Conservation (phyloP, 2,888 invertebrate species). For the Acleris cristana region DNA sequence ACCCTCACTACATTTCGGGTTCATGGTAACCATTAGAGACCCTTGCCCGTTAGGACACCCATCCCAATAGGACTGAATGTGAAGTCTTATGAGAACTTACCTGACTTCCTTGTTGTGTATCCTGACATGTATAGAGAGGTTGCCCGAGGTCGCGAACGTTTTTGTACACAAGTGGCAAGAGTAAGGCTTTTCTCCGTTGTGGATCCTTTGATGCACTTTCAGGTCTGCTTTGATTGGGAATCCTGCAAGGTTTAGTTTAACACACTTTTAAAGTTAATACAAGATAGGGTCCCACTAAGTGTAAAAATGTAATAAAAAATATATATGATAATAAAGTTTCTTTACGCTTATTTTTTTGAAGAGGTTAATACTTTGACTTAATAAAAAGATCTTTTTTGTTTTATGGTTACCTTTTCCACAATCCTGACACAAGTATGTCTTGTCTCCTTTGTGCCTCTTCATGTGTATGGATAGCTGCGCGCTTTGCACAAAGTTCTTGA, state of each 20-base stretch:
- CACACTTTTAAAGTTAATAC: neutral
- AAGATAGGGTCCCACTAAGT: too few relatives aligned
- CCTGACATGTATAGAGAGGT: conserved; percentile 73
- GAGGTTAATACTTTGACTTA: too few relatives aligned
- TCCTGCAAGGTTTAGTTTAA: conserved; percentile 52
- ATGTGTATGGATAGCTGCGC: conserved; percentile 74
- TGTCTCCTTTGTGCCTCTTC: conserved; percentile 76
- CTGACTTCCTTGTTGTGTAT: conserved; percentile 78
- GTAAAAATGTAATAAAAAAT: too few relatives aligned
- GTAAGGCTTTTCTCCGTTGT: conserved; percentile 79
- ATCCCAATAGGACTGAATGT: too few relatives aligned
- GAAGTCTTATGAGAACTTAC: conserved; percentile 47
- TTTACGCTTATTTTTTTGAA: too few relatives aligned
- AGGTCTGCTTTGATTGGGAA: conserved; percentile 75
- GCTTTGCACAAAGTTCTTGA: conserved; percentile 73
- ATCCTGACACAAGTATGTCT: conserved; percentile 72
- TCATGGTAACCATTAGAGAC: too few relatives aligned
- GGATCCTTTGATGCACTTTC: conserved; percentile 72
- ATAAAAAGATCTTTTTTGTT: too few relatives aligned
- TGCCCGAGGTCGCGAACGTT: conserved; percentile 76
- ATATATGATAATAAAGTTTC: too few relatives aligned
- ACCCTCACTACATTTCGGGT: too few relatives aligned
- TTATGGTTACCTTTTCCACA: conserved; percentile 71
- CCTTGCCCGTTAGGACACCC: too few relatives aligned
- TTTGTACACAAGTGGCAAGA: conserved; percentile 72